These are phyloP conservation scores for Achlya flavicornis DNA, from an alignment of 2,888 invertebrate species.

Conservation along the genomic window DNA sequence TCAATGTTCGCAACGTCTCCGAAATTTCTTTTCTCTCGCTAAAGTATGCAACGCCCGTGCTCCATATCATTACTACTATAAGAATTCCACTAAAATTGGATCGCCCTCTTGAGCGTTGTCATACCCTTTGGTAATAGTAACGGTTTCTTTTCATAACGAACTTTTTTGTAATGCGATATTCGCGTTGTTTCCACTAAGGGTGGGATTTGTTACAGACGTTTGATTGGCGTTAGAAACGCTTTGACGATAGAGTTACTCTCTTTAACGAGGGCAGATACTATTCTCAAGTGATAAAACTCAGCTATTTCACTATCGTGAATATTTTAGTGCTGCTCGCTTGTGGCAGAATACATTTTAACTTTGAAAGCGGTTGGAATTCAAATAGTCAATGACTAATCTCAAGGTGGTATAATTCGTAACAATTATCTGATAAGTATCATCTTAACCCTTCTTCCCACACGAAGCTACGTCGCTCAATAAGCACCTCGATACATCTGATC, in stretches of 20 bases:
- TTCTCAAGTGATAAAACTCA: conserved; percentile 31
- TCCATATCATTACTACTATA: conserved; percentile 78
- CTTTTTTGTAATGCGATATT: conserved; percentile 81
- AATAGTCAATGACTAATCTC: conserved; percentile 46
- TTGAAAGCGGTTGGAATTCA: neutral
- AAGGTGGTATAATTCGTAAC: conserved; percentile 76
- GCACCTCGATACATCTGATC: conserved; percentile 68
- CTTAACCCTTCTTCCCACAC: conserved; percentile 81
- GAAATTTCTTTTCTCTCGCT: conserved; percentile 78
- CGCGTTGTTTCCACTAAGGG: conserved; percentile 78
- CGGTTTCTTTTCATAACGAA: conserved; percentile 82
- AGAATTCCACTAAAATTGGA: conserved; percentile 79
- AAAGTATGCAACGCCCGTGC: conserved; percentile 81
- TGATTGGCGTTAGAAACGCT: conserved; percentile 64
- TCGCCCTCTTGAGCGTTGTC: conserved; percentile 75
- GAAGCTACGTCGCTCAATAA: conserved; percentile 65
- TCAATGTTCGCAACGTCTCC: conserved; percentile 77
- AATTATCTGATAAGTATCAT: conserved; percentile 82
- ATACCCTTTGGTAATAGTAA: conserved; percentile 81
- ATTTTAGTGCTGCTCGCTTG: conserved; percentile 17
- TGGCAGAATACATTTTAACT: conserved; percentile 11
- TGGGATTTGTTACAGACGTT: conserved; percentile 66
- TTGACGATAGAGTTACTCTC: conserved; percentile 66
- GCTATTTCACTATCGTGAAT: conserved; percentile 18
- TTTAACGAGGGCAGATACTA: conserved; percentile 45